These are phyloP conservation scores for Hemichromis elongatus DNA, from an alignment of 2,113 vertebrate species.

Conservation along the genomic window DNA sequence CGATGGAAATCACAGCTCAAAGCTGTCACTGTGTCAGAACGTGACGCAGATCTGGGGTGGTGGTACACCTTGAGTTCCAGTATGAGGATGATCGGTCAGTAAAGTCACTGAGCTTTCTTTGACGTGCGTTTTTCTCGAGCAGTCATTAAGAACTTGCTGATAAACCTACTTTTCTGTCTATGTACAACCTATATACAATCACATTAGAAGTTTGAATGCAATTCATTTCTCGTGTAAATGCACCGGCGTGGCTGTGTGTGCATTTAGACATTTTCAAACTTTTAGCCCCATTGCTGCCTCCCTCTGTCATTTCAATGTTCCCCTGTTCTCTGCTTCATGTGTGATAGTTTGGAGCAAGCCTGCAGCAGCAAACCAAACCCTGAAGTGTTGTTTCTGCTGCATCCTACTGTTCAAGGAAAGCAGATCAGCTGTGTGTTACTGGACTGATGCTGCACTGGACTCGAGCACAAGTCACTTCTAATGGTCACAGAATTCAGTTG, in stretches of 20 bases:
- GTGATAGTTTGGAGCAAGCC: neutral
- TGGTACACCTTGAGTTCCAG: neutral
- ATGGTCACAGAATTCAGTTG: neutral
- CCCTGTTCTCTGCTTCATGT: neutral
- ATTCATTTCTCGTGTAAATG: neutral
- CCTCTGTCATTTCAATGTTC: neutral
- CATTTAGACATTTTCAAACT: neutral
- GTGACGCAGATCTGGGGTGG: neutral
- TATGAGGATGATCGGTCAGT: neutral
- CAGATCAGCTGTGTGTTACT: neutral
- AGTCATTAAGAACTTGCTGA: conserved; percentile 1
- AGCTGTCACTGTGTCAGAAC: neutral
- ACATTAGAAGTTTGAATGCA: neutral
- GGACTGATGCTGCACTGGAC: neutral
- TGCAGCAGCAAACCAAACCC: neutral
- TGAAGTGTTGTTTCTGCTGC: neutral
- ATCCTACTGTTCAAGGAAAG: neutral
- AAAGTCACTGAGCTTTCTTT: neutral
- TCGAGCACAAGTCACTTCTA: neutral
- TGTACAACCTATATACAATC: conserved; percentile 55
- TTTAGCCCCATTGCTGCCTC: neutral
- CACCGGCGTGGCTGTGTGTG: neutral
- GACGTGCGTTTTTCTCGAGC: neutral
- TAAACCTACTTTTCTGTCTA: conserved; percentile 10
- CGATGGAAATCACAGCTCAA: neutral